Conservation (phyloP, 2,113 vertebrate species). For the Halichoeres trimaculatus region DNA sequence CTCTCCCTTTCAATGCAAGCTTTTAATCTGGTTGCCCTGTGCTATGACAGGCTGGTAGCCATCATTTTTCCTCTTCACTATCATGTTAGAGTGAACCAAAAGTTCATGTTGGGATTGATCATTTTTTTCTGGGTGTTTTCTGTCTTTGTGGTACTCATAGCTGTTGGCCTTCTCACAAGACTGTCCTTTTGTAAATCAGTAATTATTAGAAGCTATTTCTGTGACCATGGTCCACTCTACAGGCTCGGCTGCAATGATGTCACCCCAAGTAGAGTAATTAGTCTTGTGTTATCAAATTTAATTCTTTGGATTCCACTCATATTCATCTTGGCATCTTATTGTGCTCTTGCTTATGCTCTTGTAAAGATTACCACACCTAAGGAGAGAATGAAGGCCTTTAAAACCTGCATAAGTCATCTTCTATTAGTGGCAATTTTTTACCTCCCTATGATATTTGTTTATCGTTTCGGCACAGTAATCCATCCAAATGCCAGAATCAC, state of each 20-base stretch:
- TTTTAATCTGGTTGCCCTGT: constrained; percentile 75
- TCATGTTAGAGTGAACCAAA: constrained; percentile 60
- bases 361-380: constrained; percentile 53
- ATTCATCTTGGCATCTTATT: constrained; percentile 67
- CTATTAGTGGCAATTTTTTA: constrained; percentile 65
- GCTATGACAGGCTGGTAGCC: constrained; percentile 80
- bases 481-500: constrained; percentile 73
- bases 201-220: constrained; percentile 77
- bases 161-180: constrained; percentile 54
- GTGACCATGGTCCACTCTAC: constrained; percentile 73
- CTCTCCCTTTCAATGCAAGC: constrained; percentile 73
- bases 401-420: constrained; percentile 63
- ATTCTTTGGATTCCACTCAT: constrained; percentile 66
- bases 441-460: constrained; percentile 53
- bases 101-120: constrained; percentile 67
- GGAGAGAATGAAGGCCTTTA: constrained; percentile 50
- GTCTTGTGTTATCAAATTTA: constrained; percentile 29
- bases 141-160: not conserved
- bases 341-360: constrained; percentile 48
- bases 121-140: constrained; percentile 56
- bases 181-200: constrained; percentile 77
- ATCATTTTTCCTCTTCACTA: constrained; percentile 79
- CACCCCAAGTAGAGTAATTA: constrained; percentile 42
- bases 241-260: constrained; percentile 73
- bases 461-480: constrained; percentile 47